Base-by-base conservation (phyloP, 37 sponge, comb jelly and placozoan genomes). In the Agelas oroides region DNA sequence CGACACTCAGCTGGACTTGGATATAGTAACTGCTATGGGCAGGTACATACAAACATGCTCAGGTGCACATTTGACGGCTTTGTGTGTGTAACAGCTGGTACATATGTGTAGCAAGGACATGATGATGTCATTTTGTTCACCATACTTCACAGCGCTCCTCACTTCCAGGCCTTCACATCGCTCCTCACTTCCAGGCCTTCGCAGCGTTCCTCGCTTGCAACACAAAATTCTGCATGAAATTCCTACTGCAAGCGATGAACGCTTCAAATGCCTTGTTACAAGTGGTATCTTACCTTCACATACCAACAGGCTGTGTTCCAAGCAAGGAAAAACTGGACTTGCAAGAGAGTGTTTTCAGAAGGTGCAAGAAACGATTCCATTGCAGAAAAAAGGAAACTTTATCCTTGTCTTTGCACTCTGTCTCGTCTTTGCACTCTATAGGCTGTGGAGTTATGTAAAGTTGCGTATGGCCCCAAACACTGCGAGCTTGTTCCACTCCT, bases 21-120 rank as follows among this genome's bases (percentile, higher is more conserved):
- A 78, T 36, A 76, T 85, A 12, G 0, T 37, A 25, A 36, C 27
- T 53, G 86, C 60, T 1, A 38, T 76, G n/a, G 86, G 56, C 14
- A 70, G 52, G 78, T 75, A 28, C 32, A 59, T 34, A 65, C 14
- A 38, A 0, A 1, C 15, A 38, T 74, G 27, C 16, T 12, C 46
- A 46, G n/a, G n/a, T 8, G 8, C 46, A 46, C 8, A 8, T 8
- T 46, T n/a, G n/a, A n/a, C n/a, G n/a, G n/a, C n/a, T n/a, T n/a
- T n/a, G n/a, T n/a, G n/a, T n/a, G n/a, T n/a, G n/a, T n/a, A n/a
- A n/a, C n/a, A n/a, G n/a, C n/a, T n/a, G n/a, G n/a, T n/a, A n/a
- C n/a, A n/a, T n/a, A n/a, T n/a, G n/a, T n/a, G n/a, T n/a, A n/a
- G n/a, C n/a, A n/a, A n/a, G n/a, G n/a, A n/a, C n/a, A n/a, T n/a